These are phyloP conservation scores for Halcyon badia DNA, from an alignment of 2,797 vertebrate genomes.

Conservation along the genomic window DNA sequence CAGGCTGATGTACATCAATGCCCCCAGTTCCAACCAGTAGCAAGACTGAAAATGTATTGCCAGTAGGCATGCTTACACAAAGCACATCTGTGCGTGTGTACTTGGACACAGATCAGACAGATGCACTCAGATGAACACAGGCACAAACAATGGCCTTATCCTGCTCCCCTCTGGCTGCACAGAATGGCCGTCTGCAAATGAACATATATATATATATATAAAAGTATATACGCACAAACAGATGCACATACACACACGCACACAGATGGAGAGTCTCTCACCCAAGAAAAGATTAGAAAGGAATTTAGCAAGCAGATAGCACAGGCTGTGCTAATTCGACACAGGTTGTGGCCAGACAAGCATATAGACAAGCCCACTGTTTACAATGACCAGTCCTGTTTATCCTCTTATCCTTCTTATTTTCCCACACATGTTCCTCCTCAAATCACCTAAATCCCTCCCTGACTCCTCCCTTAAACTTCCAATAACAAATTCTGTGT, in stretches of 20 bases:
- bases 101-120: neutral
- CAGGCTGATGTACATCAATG: neutral
- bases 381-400: neutral
- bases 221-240: neutral
- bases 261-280: neutral
- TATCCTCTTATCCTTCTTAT: neutral
- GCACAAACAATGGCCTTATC: neutral
- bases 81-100: neutral
- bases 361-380: neutral
- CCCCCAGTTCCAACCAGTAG: neutral
- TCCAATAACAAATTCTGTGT: neutral
- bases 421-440: neutral
- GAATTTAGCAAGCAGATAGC: neutral
- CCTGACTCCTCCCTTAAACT: neutral
- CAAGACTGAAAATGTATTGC: neutral
- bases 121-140: neutral
- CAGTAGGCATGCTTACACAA: neutral
- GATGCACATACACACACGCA: fast-evolving
- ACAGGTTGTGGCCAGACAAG: neutral
- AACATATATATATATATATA: neutral
- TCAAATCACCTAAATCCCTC: neutral
- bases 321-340: neutral
- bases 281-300: neutral
- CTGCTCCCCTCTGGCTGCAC: neutral
- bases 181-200: neutral